phyloP scores from a whole-genome alignment of 2,888 invertebrate species.

The Lithophane socia region DNA sequence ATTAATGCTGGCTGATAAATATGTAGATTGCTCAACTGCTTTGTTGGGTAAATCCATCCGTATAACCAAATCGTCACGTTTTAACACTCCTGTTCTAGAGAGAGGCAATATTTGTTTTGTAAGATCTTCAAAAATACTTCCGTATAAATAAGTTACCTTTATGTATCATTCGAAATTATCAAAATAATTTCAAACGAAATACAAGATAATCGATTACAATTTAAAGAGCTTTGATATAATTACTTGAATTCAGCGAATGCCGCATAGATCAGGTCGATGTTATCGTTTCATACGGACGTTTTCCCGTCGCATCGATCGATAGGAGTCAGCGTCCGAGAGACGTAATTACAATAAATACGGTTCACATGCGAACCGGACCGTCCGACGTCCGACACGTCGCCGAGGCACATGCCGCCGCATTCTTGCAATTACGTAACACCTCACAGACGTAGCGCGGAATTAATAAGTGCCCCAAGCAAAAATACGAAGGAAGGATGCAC shows the following conservation, averaged over 20 bases:
- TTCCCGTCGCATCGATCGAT: constrained; percentile 75
- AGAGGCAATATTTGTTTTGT: background rate
- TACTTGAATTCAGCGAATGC: constrained; percentile 51
- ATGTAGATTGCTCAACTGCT: constrained; percentile 71
- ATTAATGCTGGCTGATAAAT: constrained; percentile 79
- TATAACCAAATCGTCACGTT: constrained; percentile 35
- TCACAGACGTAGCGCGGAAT: constrained; percentile 64
- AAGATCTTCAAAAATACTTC: background rate
- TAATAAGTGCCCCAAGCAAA: constrained; percentile 63
- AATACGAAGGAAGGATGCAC: constrained; percentile 42
- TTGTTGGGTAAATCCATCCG: constrained; percentile 41
- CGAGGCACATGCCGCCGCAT: constrained; percentile 77
- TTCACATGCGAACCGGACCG: constrained; percentile 83
- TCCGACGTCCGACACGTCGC: constrained; percentile 70
- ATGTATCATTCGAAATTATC: background rate
- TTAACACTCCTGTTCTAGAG: constrained; percentile 7
- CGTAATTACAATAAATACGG: constrained; percentile 88
- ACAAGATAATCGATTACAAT: constrained; percentile 24
- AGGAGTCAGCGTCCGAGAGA: constrained; percentile 77
- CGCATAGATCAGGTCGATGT: constrained; percentile 77
- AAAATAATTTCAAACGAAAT: background rate
- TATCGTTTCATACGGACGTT: constrained; percentile 73
- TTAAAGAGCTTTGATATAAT: constrained; percentile 50
- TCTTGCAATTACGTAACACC: constrained; percentile 82
- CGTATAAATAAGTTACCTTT: background rate